Conservation (phyloP, 1,140 invertebrate species). For the Sipha flava region DNA sequence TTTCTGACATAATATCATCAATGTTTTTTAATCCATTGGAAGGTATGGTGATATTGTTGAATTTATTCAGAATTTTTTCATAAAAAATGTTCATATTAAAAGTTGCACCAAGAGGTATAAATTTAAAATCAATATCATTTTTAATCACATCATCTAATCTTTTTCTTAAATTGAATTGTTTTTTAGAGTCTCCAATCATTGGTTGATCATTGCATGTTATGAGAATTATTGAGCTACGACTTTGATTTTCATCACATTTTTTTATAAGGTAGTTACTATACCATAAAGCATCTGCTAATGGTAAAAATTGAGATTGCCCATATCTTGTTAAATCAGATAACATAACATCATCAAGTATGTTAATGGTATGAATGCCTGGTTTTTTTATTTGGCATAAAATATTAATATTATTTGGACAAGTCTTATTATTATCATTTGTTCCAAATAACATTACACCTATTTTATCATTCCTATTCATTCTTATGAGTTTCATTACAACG, state of each 20-base stretch:
- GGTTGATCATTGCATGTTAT: conserved; percentile 27
- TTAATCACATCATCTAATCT: conserved; percentile 19
- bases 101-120: conserved; percentile 15
- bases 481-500: conserved; percentile 6
- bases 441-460: conserved; percentile 28
- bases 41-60: not conserved
- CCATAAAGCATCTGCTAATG: conserved; percentile 2
- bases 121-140: conserved; percentile 19
- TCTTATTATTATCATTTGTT: conserved; percentile 7
- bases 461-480: not conserved
- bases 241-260: conserved; percentile 23
- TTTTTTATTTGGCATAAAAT: not conserved
- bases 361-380: conserved; percentile 5
- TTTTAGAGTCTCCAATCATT: not conserved
- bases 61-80: not conserved
- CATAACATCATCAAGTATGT: conserved; percentile 2
- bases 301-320: not conserved
- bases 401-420: conserved; percentile 2
- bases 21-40: not conserved
- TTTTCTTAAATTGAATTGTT: conserved; percentile 9
- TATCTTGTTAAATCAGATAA: not conserved
- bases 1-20: conserved; percentile 7
- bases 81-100: conserved; percentile 22
- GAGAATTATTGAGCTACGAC: conserved; percentile 11
- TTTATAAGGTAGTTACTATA: conserved; percentile 16